Evolutionary conservation across 2,113 vertebrate species (phyloP), one percentile per base, ranked within the genome.

Genomic region (Cygnus atratus): DNA sequence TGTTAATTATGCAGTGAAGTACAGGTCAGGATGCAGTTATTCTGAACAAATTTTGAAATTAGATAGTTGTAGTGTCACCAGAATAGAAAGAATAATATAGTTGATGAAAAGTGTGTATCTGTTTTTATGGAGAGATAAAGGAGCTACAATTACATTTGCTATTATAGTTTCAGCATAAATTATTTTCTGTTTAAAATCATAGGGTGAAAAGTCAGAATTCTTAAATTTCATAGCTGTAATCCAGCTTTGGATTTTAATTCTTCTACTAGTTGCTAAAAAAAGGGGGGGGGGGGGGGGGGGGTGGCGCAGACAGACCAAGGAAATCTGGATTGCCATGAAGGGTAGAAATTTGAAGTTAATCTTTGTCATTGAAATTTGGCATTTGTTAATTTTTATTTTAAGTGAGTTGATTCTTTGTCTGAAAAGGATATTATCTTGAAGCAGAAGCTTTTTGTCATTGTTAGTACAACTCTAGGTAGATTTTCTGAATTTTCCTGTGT

Each of bases 341-440:
- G 21, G 20, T 43, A 33, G 10, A 2, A 78, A 41, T 62, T 61
- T 35, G 43, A 77, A 72, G 4, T 63, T 70, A 14, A 63, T 76
- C 0, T 2, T 26, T 86, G 68, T 75, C 46, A 48, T 48, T 48
- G 22, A 48, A 48, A 48, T 48, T 48, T 50, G 39, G 72, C 3
- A 37, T 61, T 90, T 82, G 29, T 66, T 92, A 88, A 39, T 84
- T 80, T 94, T 80, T 81, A 54, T 84, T 87, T 84, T 59, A 81
- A 35, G 8, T 6, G 3, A 39, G 29, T 80, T 88, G 80, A 28
- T 15, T 77, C 43, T 54, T 79, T 73, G 35, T 88, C 71, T 93
- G 77, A 93, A 89, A 81, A 81, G 24, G 11, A 2, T 35, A 17
- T 67, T 91, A 41, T 50, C 14, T 41, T 73, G 28, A 77, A 87